Evolutionary conservation across 2,113 vertebrate species (phyloP).

Genomic region (Calidris pygmaea): DNA sequence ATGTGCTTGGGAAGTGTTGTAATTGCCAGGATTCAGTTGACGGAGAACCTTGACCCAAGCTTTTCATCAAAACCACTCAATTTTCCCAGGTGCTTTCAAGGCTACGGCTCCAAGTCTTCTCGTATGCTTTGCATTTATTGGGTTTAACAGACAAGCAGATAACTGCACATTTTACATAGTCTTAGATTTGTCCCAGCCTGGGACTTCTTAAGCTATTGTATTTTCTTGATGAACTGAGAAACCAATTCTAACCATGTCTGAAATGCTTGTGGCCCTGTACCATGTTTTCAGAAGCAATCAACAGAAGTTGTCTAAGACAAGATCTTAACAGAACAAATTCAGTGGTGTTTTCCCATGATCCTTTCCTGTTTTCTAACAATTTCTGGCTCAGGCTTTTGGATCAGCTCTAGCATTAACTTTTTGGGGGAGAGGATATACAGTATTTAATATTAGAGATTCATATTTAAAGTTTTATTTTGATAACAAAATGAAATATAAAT

Average conservation of each 20-base stretch:
- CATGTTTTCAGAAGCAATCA: not conserved
- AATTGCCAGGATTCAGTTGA: not conserved
- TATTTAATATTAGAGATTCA: not conserved
- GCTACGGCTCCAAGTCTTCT: not conserved
- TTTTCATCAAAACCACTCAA: not conserved
- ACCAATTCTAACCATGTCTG: not conserved
- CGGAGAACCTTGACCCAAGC: not conserved
- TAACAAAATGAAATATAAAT: not conserved
- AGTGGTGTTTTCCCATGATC: not conserved
- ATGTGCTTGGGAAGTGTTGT: not conserved
- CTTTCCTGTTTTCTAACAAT: not conserved
- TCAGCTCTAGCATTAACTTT: not conserved
- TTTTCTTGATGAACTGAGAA: not conserved
- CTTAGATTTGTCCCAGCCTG: not conserved
- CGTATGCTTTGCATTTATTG: not conserved
- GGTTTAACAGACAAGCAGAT: not conserved
- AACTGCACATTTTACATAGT: not conserved
- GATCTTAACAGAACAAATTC: not conserved
- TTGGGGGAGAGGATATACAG: rapidly evolving
- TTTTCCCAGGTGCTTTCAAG: not conserved
- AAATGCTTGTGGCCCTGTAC: not conserved
- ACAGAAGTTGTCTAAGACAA: not conserved
- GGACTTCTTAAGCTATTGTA: not conserved
- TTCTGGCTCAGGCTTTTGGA: not conserved
- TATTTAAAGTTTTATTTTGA: not conserved